Evolutionary conservation across 1,140 invertebrate genomes (phyloP).

Genomic region (Theocolax elegans): DNA sequence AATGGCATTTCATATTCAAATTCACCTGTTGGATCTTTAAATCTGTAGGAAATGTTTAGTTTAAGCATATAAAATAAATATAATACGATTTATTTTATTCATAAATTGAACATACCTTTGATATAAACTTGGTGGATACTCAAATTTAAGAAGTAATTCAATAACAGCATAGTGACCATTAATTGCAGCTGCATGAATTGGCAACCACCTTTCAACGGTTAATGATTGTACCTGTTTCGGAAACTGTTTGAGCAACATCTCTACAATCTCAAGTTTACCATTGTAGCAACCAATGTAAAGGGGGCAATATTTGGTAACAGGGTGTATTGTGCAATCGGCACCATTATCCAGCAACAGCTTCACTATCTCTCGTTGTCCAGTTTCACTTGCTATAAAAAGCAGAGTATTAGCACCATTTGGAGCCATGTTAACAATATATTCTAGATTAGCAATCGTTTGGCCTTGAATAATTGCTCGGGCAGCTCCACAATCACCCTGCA

Average conservation of each 20-base stretch:
- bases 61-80: not conserved
- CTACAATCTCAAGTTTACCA: constrained; percentile 84
- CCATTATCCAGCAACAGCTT: constrained; percentile 81
- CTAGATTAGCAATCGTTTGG: constrained; percentile 71
- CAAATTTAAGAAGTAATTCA: constrained; percentile 82
- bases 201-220: constrained; percentile 92
- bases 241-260: constrained; percentile 79
- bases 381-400: constrained; percentile 85
- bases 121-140: constrained; percentile 79
- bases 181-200: constrained; percentile 91
- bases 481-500: constrained; percentile 73
- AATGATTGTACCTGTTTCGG: constrained; percentile 77
- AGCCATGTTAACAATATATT: constrained; percentile 84
- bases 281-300: constrained; percentile 92
- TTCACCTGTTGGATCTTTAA: constrained; percentile 76
- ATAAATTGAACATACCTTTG: constrained; percentile 43
- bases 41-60: constrained; percentile 39
- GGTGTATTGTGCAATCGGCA: constrained; percentile 87
- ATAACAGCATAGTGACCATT: constrained; percentile 84
- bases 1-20: constrained; percentile 89
- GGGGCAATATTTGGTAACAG: constrained; percentile 91
- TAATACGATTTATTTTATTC: not conserved
- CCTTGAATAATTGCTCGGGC: constrained; percentile 75
- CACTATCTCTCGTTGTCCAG: constrained; percentile 84
- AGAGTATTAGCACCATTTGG: constrained; percentile 87